phyloP scores from a whole-genome alignment of 2,797 vertebrate genomes.

The Acropternis orthonyx region DNA sequence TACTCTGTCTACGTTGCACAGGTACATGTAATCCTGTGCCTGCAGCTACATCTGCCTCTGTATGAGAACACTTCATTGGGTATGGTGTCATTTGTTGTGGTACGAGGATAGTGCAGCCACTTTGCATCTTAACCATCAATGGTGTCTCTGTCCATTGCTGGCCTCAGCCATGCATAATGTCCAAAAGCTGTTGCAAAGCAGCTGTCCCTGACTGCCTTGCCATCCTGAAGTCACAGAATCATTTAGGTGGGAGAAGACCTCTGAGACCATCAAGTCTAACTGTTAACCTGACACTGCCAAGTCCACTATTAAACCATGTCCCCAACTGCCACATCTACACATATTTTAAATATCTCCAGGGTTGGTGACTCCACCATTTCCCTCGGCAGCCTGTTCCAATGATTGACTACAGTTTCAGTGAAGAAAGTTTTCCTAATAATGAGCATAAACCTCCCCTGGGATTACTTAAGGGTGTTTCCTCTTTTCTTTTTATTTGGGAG shows the following conservation, averaged over 20 bases:
- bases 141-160: neutral
- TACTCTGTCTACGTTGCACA: rapidly evolving
- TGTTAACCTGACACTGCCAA: too few relatives aligned
- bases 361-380: neutral
- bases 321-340: neutral
- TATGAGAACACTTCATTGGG: neutral
- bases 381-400: neutral
- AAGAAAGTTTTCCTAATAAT: neutral
- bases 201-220: neutral
- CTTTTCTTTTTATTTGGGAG: neutral
- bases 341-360: neutral
- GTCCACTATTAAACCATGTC: too few relatives aligned
- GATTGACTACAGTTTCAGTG: neutral
- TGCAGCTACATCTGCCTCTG: neutral
- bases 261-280: neutral
- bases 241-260: neutral
- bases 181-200: neutral
- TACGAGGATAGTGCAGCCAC: neutral
- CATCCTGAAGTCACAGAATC: neutral
- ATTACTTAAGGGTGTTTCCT: neutral
- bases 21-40: too few relatives aligned
- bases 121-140: neutral
- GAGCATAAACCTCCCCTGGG: neutral
- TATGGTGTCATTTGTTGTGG: too few relatives aligned
- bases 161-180: rapidly evolving